Percentiles rank a stretch among this genome's conserved stretches.
phyloP scores from a whole-genome alignment of 2,797 vertebrate genomes.

The Anguilla anguilla region DNA sequence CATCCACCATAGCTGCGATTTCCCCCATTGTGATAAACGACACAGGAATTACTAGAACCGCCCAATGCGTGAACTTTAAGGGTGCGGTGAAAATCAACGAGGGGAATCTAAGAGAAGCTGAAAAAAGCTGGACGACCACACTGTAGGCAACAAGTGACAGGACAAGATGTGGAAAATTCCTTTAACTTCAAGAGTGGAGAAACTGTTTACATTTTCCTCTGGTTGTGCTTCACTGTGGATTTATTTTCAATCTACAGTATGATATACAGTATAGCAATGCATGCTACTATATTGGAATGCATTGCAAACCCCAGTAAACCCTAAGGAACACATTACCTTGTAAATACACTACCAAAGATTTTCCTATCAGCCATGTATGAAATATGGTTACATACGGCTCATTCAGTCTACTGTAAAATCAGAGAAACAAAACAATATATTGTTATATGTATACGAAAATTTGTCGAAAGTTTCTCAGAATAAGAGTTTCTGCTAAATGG shows the following conservation, averaged over 20 bases:
- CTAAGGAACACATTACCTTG: neutral
- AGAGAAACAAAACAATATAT: neutral
- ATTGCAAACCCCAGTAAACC: neutral
- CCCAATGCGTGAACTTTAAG: neutral
- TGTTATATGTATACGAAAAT: too few relatives aligned
- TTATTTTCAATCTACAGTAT: neutral
- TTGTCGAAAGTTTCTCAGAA: too few relatives aligned
- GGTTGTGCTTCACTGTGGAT: neutral
- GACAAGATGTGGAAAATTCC: neutral
- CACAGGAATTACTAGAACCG: neutral
- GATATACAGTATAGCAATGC: neutral
- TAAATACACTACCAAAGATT: too few relatives aligned
- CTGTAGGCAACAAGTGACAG: neutral
- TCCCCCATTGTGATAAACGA: neutral
- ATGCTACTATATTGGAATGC: too few relatives aligned
- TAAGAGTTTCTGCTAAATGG: too few relatives aligned
- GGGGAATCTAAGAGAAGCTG: neutral
- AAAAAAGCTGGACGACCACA: neutral
- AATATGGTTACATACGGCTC: neutral
- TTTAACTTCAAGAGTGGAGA: neutral
- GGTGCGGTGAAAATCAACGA: neutral
- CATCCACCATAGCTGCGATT: slow-evolving; percentile 13
- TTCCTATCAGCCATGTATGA: neutral
- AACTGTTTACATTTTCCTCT: too few relatives aligned
- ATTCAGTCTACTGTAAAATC: neutral